Evolutionary conservation across 2,797 vertebrate genomes (phyloP).

Genomic region (Notolabrus celidotus): DNA sequence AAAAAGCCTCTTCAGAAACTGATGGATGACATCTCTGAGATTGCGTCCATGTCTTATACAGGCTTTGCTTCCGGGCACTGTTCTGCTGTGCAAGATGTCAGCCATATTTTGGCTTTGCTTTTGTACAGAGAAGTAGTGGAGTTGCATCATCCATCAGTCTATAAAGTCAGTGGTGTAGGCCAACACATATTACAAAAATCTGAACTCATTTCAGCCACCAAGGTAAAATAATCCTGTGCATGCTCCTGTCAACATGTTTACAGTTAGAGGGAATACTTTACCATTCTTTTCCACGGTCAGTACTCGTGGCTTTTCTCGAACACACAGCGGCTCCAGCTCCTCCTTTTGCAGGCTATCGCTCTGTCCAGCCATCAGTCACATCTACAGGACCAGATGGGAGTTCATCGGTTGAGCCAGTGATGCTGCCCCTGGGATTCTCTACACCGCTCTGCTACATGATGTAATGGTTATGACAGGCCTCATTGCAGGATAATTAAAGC

Average conservation of each 20-base stretch:
- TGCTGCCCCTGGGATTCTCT: conserved; percentile 64
- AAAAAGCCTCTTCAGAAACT: no score
- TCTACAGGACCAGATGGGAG: conserved; percentile 71
- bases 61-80: no score
- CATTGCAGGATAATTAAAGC: conserved; percentile 74
- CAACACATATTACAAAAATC: no score
- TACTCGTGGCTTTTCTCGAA: conserved; percentile 7
- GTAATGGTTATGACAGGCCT: conserved; percentile 77
- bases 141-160: no score
- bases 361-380: conserved; percentile 54
- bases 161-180: no score
- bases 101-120: no score
- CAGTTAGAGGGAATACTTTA: conserved; percentile 18
- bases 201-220: no score
- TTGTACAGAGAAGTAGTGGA: no score
- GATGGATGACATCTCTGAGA: no score
- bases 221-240: no score
- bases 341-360: conserved; percentile 50
- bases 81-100: no score
- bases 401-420: conserved; percentile 59
- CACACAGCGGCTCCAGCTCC: not conserved
- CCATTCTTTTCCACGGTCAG: conserved; percentile 3
- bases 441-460: conserved; percentile 67
- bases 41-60: no score
- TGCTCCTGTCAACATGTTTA: not conserved